phyloP scores from a whole-genome alignment of 2,797 vertebrate species.

The Macroramphosus scolopax region DNA sequence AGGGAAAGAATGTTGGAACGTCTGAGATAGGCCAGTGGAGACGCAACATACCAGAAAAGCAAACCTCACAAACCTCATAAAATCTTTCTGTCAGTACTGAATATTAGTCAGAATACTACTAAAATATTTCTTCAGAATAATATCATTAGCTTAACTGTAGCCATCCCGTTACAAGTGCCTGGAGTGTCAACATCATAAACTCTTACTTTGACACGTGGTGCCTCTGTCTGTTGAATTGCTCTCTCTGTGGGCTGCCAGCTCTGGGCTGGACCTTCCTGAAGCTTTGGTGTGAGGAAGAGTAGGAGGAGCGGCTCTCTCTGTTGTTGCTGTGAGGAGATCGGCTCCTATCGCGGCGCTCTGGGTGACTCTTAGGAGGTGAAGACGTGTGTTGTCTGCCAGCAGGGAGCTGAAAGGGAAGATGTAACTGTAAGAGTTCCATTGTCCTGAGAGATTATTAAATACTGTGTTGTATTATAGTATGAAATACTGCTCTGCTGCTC shows the following conservation, averaged over 20 bases:
- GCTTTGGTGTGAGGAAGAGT: slow-evolving; percentile 42
- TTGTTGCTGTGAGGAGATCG: slow-evolving; percentile 71
- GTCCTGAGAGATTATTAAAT: background rate
- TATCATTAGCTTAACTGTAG: no score
- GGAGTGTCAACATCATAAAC: background rate
- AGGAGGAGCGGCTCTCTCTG: slow-evolving; percentile 39
- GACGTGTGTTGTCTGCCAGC: slow-evolving; percentile 53
- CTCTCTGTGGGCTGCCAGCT: slow-evolving; percentile 65
- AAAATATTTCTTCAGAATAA: no score
- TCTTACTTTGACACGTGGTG: slow-evolving; percentile 81
- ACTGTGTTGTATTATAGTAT: background rate
- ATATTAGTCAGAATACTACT: no score
- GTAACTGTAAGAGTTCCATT: background rate
- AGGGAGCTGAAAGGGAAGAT: slow-evolving; percentile 68
- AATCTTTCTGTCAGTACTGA: no score
- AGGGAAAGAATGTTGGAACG: no score
- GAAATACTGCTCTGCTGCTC: background rate
- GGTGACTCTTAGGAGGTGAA: slow-evolving; percentile 48
- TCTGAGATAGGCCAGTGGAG: no score
- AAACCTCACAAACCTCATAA: no score
- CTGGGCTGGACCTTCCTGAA: slow-evolving; percentile 66
- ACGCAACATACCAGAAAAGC: no score
- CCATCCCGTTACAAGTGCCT: no score
- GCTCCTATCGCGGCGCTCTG: slow-evolving; percentile 65
- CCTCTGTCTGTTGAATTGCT: slow-evolving; percentile 67